Base-by-base conservation (phyloP, 2,888 invertebrate species). In the Cheilosia variabilis region DNA sequence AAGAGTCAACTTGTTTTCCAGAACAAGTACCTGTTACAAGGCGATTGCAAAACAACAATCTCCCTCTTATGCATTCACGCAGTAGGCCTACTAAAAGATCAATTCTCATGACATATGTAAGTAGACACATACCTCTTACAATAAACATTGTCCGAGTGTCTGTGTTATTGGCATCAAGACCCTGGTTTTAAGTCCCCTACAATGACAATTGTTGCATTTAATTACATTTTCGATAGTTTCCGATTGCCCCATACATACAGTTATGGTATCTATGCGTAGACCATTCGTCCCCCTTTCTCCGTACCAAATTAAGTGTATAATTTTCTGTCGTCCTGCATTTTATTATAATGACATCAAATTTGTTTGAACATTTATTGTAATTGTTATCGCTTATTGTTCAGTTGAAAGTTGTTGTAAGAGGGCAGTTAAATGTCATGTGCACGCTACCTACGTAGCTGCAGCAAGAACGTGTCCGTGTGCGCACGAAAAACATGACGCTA, bases 281-380 rank as follows among this genome's bases (percentile, higher is more conserved):
- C 10, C 7, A 2, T 37, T 58, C 24, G 27, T 17, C 47, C 45
- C 50, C 62, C 9, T 34, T 52, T 17, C 19, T 17, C 10, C 10
- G 15, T 73, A 69, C 65, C 62, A 53, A 86, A 86, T 86, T 86
- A 80, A 34, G 86, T 81, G 80, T 50, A 80, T 86, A 72, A 77
- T 80, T 63, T 66, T 58, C 57, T 19, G n/a, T 66, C 62, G 45
- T 47, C 43, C 37, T 62, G 72, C 62, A 52, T 72, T 86, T 72
- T 86, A 71, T 72, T 71, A 71, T 71, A 77, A 72, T 72, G 76
- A 37, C 50, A 80, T 45, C n/a, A 37, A 71, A 75, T 68, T 79
- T 79, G 71, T 76, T 66, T 53, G 76, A 80, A 72, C 76, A 86
- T 80, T 86, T 86, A 86, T 86, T 86, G 72, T 80, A 77, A 80